These are phyloP conservation scores for Eustalomyia histrio DNA, from an alignment of 2,888 invertebrate genomes.

Conservation along the genomic window DNA sequence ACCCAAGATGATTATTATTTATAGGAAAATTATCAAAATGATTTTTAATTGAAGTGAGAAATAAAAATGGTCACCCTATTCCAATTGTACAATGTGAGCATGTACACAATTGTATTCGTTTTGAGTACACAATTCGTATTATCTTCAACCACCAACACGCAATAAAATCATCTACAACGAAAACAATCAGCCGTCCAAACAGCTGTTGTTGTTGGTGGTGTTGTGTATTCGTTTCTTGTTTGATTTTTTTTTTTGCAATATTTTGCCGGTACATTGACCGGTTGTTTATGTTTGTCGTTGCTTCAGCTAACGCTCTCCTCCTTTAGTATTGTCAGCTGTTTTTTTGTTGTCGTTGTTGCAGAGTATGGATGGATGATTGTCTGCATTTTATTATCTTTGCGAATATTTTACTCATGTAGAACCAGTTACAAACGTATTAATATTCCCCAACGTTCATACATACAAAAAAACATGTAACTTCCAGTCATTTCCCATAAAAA, in stretches of 20 bases:
- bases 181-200: constrained; percentile 42
- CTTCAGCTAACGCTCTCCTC: constrained; percentile 29
- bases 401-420: constrained; percentile 42
- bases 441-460: constrained; percentile 18
- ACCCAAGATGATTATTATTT: too few species aligned
- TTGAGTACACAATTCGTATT: background rate
- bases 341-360: constrained; percentile 38
- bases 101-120: too few species aligned
- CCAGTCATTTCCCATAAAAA: constrained; percentile 48
- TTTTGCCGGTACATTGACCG: constrained; percentile 66
- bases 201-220: constrained; percentile 58
- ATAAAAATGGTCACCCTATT: too few species aligned
- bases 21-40: too few species aligned
- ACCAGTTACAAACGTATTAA: constrained; percentile 34
- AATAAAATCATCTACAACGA: constrained; percentile 1
- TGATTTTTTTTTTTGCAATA: constrained; percentile 27
- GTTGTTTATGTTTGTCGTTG: constrained; percentile 17
- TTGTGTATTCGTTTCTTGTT: constrained; percentile 25
- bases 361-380: constrained; percentile 12
- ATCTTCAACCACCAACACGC: constrained; percentile 2
- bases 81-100: too few species aligned
- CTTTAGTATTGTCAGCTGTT: constrained; percentile 49
- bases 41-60: too few species aligned
- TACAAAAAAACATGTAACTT: constrained; percentile 29
- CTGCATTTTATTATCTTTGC: constrained; percentile 15